Evolutionary conservation across 2,113 vertebrate genomes (phyloP), one percentile per base, ranked within the genome.

Genomic region (Chionomys nivalis): DNA sequence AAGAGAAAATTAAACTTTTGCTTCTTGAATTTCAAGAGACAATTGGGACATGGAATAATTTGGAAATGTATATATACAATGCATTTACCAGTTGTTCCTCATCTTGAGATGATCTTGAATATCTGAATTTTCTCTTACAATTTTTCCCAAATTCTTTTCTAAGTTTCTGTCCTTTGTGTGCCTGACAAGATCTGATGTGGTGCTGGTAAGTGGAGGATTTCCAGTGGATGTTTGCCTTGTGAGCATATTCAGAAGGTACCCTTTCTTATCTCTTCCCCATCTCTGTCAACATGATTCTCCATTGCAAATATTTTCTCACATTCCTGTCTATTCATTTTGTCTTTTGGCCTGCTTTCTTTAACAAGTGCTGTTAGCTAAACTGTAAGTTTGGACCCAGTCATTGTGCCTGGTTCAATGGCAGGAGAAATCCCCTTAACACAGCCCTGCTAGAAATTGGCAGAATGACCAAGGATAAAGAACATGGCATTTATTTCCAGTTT

Each of bases 401-500:
- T 44, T 47, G 61, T 8, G 17, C 17, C 39, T 47, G 42, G 42
- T 86, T 58, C 1, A 58, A 58, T 21, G 6, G 19, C 58, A 68
- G 70, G 70, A n/a, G 19, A 42, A 92, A 2, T 47, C 77, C 83
- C 87, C 70, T 83, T 89, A 95, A 89, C 24, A 49, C 14, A n/a
- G 5, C 14, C 10, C 31, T 90, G 75, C 92, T 55, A 65, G 81
- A 91, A 91, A 77, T 33, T 90, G 79, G 52, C 70, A 92, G 42
- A 61, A 68, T 87, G 77, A 55, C 11, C n/a, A 78, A 94, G 42
- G n/a, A 91, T 52, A 95, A 95, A 87, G 85, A 85, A 33, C 63
- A 91, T 90, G 13, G 17, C 36, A 16, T 78, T 95, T 87, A 87
- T 76, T 93, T 96, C 89, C 33, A 78, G 24, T 90, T 95, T 90